phyloP scores from a whole-genome alignment of 2,888 invertebrate genomes.

The Lepidochitona cinerea region DNA sequence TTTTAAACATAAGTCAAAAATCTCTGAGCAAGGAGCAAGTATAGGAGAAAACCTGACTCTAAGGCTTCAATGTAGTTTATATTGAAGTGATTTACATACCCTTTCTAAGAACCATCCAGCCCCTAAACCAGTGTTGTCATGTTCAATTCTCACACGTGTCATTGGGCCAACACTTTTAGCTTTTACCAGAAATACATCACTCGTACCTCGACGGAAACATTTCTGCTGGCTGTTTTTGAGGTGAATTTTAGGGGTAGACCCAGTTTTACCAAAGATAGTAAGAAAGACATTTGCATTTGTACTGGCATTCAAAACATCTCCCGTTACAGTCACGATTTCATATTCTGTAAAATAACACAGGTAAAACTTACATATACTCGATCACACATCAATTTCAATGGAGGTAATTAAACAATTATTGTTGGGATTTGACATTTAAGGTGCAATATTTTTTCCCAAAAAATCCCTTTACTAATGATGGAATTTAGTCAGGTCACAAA shows the following conservation, averaged over 20 bases:
- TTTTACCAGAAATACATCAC: conserved; percentile 63
- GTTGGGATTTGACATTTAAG: too few species aligned
- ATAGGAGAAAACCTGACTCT: too few species aligned
- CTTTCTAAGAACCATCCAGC: conserved; percentile 71
- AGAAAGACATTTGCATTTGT: conserved; percentile 69
- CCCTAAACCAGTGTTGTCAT: conserved; percentile 67
- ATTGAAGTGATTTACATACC: conserved; percentile 55
- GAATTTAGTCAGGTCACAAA: too few species aligned
- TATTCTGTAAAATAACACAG: too few species aligned
- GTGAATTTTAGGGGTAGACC: conserved; percentile 62
- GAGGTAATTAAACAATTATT: too few species aligned
- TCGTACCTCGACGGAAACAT: conserved; percentile 53
- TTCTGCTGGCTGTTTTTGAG: conserved; percentile 53
- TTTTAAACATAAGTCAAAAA: too few species aligned
- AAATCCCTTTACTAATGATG: too few species aligned
- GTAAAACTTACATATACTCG: too few species aligned
- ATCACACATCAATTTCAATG: too few species aligned
- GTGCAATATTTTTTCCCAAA: too few species aligned
- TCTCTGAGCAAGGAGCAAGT: too few species aligned
- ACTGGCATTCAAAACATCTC: conserved; percentile 61
- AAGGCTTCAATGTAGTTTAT: too few species aligned
- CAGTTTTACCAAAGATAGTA: conserved; percentile 67
- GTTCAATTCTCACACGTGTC: conserved; percentile 66
- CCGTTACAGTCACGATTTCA: conserved; percentile 69
- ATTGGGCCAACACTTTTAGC: conserved; percentile 68